Conservation (phyloP, 2,888 invertebrate genomes). For the Callinectes sapidus region DNA sequence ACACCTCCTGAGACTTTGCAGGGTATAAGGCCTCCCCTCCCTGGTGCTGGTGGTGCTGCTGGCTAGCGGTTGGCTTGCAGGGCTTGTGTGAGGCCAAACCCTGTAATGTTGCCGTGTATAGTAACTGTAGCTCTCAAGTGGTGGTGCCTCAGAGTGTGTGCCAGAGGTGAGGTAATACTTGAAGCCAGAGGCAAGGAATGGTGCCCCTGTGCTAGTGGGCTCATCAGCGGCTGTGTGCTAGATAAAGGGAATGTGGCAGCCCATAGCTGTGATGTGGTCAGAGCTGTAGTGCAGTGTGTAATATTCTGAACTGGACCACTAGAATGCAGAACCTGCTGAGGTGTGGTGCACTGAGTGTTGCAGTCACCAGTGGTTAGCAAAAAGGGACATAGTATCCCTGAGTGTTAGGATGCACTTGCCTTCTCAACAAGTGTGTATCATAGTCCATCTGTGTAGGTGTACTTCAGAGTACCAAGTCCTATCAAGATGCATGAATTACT, state of each 20-base stretch:
- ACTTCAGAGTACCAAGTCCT: neutral
- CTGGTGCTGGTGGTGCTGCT: neutral
- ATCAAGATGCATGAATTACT: neutral
- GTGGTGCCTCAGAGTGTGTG: slow-evolving; percentile 9
- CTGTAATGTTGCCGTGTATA: slow-evolving; percentile 27
- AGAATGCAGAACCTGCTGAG: neutral
- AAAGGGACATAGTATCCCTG: neutral
- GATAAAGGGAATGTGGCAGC: neutral
- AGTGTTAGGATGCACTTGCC: neutral
- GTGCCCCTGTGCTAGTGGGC: neutral
- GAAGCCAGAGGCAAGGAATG: neutral
- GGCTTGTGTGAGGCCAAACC: slow-evolving; percentile 19
- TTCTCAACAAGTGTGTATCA: neutral
- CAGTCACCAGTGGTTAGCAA: neutral
- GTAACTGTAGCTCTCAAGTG: slow-evolving; percentile 20
- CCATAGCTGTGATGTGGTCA: neutral
- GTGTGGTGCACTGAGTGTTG: neutral
- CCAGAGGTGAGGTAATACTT: neutral
- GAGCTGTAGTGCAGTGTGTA: slow-evolving; percentile 19
- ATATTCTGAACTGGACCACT: neutral
- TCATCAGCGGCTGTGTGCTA: neutral
- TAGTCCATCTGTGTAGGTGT: neutral
- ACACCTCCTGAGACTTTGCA: slow-evolving; percentile 21
- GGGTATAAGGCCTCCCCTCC: slow-evolving; percentile 9
- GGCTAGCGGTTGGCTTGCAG: slow-evolving; percentile 25